These are phyloP conservation scores for Phortica variegata DNA, from an alignment of 1,140 invertebrate species.

Conservation along the genomic window DNA sequence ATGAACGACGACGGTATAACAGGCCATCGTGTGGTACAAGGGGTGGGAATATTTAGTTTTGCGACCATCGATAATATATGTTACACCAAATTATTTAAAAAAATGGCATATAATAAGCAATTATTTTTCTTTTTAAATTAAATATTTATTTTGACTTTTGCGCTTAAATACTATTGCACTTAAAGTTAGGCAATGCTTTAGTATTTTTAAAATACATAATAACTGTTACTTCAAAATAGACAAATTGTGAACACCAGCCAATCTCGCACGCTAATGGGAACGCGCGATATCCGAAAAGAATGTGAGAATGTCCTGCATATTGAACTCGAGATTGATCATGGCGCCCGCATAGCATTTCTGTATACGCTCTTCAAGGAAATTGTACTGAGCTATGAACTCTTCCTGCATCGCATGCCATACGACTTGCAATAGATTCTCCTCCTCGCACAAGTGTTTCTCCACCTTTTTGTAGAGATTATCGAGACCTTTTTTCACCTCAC, in stretches of 20 bases:
- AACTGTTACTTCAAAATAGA: conserved; percentile 1
- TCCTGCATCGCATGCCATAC: conserved; percentile 99
- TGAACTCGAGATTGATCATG: conserved; percentile 92
- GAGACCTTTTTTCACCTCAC: conserved; percentile 93
- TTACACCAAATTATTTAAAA: no score
- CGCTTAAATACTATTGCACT: conserved; percentile 47
- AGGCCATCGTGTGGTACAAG: no score
- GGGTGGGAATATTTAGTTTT: no score
- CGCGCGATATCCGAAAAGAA: conserved; percentile 99
- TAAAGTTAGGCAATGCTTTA: conserved; percentile 28
- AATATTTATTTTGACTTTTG: background rate
- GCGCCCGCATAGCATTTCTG: conserved; percentile 95
- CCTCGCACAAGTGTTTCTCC: conserved; percentile 94
- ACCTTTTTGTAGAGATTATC: conserved; percentile 96
- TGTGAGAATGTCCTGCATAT: conserved; percentile 92
- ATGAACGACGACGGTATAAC: no score
- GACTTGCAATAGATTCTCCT: conserved; percentile 90
- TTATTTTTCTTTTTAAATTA: no score
- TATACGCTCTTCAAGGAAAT: conserved; percentile 90
- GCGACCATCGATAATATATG: no score
- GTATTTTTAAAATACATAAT: conserved; percentile 5
- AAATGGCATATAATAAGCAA: no score
- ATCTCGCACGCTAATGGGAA: conserved; percentile 67
- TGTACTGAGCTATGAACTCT: conserved; percentile 97
- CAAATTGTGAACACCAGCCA: background rate